Conservation (phyloP, 2,888 invertebrate species). For the Clistopyga incitator region DNA sequence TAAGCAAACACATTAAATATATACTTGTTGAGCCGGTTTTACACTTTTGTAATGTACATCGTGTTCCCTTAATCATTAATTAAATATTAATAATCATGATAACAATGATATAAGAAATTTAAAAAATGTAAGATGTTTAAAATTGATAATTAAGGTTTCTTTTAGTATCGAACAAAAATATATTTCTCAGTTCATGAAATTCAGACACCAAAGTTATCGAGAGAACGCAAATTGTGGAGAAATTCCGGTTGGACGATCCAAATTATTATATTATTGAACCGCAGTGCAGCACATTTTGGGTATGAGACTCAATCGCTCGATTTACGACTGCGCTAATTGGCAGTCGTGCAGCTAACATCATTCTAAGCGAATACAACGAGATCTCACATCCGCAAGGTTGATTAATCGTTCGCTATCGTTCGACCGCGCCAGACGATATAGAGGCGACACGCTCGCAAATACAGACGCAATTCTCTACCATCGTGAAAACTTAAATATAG, state of each 20-base stretch:
- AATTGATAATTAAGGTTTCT: too few relatives aligned
- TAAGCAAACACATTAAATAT: too few relatives aligned
- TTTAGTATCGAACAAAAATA: not conserved
- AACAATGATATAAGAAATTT: too few relatives aligned
- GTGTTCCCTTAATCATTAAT: too few relatives aligned
- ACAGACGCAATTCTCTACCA: not conserved
- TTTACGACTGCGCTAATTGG: constrained; percentile 38
- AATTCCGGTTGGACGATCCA: not conserved
- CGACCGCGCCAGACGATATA: constrained; percentile 14
- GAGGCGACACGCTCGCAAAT: not conserved
- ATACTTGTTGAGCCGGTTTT: too few relatives aligned
- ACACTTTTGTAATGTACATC: too few relatives aligned
- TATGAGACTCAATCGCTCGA: constrained; percentile 12
- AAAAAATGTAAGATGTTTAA: too few relatives aligned
- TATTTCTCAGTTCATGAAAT: not conserved
- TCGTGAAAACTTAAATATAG: constrained; percentile 41
- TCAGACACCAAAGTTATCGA: not conserved
- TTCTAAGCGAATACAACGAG: constrained; percentile 30
- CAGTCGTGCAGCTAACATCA: constrained; percentile 1
- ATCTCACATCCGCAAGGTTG: constrained; percentile 43
- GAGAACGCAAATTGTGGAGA: not conserved
- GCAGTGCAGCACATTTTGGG: constrained; percentile 1
- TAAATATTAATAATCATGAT: too few relatives aligned
- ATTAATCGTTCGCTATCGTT: constrained; percentile 38
- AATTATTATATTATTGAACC: constrained; percentile 6